Evolutionary conservation across 2,888 invertebrate genomes (phyloP).

Genomic region (Elysia crispata): DNA sequence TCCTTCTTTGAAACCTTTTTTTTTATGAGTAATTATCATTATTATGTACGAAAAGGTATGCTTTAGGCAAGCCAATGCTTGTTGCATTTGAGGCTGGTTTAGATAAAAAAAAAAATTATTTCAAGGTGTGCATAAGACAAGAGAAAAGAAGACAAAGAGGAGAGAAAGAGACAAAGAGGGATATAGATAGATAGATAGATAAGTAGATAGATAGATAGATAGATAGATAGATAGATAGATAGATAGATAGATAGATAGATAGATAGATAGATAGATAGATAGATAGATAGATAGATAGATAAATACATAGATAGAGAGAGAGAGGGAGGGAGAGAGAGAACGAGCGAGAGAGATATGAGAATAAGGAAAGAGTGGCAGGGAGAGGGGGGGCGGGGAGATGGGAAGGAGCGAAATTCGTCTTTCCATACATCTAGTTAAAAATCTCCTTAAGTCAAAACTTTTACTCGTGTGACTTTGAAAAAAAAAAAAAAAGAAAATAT

Average conservation of each 20-base stretch:
- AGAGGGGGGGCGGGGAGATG: background rate
- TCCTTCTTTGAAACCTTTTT: no score
- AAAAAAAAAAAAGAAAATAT: no score
- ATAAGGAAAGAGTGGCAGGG: background rate
- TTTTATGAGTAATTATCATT: no score
- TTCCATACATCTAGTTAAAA: no score
- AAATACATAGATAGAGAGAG: no score
- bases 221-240: background rate
- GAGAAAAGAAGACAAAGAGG: background rate
- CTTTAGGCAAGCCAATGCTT: no score
- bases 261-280: background rate
- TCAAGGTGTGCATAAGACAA: background rate
- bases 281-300: no score
- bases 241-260: background rate
- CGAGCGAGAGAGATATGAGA: background rate
- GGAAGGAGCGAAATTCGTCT: background rate
- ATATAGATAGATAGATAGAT: background rate
- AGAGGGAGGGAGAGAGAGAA: slow-evolving; percentile 2
- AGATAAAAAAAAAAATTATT: no score
- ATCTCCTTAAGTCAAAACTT: no score
- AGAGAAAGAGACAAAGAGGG: background rate
- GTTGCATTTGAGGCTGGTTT: no score
- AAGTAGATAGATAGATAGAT: background rate
- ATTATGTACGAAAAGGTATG: no score
- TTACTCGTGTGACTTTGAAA: no score